Evolutionary conservation across 2,888 invertebrate species (phyloP), one percentile per base, ranked within the genome.

Genomic region (Papilio demoleus): DNA sequence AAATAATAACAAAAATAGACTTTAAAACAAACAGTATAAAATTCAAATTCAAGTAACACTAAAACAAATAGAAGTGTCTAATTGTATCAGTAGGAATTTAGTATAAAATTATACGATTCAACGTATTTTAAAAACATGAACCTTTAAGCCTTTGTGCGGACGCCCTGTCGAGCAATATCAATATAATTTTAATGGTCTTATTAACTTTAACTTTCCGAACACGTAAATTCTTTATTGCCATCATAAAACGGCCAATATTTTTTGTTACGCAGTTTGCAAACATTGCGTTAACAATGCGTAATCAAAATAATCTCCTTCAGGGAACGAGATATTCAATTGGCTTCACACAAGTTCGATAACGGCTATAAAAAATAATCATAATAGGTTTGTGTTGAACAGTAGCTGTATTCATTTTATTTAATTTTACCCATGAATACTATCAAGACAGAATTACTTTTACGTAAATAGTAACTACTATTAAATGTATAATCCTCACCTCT

Each of bases 111-210:
- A 85, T 88, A 88, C 77, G 84, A 83, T 80, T 79, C 79, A 72
- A 75, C 79, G 87, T 86, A 88, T 90, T 68, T 56, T 87, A 86
- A 83, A 88, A 88, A 89, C 84, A 88, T 84, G 80, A 81, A 82
- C 85, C 81, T 83, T 85, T 80, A 85, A 83, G 78, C 81, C 83
- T 85, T 88, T 85, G 83, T 85, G 77, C 78, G 76, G 77, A 80
- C 81, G 79, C 80, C 81, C 82, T 79, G 82, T 81, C 74, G 83
- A 72, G 83, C 77, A 74, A 79, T 76, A 80, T 80, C 84, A 82
- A 78, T 86, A 85, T 87, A 87, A 84, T 84, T 86, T 87, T 89
- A 87, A 87, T 86, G 77, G 80, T 82, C 84, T 84, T 87, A 89
- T 90, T 89, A 87, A 85, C 59, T 81, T 85, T 80, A 78, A 79